These are phyloP conservation scores for Phoenoteleia sp. DNA, from an alignment of 2,888 invertebrate genomes.

Conservation along the genomic window DNA sequence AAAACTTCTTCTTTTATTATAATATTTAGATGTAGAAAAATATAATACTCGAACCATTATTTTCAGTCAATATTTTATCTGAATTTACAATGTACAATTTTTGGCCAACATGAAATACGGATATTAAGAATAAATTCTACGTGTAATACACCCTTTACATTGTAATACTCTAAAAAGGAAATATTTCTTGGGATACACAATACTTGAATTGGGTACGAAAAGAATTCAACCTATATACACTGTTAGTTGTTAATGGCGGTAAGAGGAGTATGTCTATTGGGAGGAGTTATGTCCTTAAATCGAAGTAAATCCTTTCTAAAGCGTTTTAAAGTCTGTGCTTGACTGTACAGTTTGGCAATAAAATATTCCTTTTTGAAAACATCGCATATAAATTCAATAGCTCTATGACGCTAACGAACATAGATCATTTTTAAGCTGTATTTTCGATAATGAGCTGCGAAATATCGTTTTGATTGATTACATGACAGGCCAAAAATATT, in stretches of 20 bases:
- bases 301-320: constrained; percentile 63
- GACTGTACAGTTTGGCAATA: constrained; percentile 42
- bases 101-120: background rate
- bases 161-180: constrained; percentile 48
- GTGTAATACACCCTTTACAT: background rate
- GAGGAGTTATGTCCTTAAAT: constrained; percentile 64
- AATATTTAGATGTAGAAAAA: too few relatives aligned
- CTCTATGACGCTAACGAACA: too few relatives aligned
- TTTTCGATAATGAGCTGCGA: background rate
- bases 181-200: constrained; percentile 37
- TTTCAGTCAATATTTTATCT: too few relatives aligned
- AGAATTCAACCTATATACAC: constrained; percentile 58
- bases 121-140: constrained; percentile 4
- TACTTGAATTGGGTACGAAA: constrained; percentile 40
- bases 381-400: too few relatives aligned
- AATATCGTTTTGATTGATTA: constrained; percentile 1
- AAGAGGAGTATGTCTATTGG: constrained; percentile 48
- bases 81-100: background rate
- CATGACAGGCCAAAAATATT: background rate
- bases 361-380: constrained; percentile 30
- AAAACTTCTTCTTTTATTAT: too few relatives aligned
- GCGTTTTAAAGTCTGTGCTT: constrained; percentile 32
- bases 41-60: too few relatives aligned
- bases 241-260: constrained; percentile 58
- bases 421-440: background rate